These are phyloP conservation scores for Agrilus planipennis DNA, from an alignment of 1,140 invertebrate species.

Conservation along the genomic window DNA sequence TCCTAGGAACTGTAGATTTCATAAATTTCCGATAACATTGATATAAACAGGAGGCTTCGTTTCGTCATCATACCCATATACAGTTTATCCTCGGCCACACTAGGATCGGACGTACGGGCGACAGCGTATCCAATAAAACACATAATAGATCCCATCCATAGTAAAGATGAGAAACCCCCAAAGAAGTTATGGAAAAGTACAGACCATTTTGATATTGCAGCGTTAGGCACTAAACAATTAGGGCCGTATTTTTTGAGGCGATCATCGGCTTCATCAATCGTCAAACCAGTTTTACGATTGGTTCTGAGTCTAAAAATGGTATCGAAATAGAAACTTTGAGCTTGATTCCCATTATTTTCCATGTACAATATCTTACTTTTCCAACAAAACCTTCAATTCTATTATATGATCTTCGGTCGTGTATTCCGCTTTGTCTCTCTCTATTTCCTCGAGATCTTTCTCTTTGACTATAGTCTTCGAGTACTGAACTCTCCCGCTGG, in stretches of 20 bases:
- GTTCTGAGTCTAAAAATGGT: conserved; percentile 36
- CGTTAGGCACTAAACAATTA: conserved; percentile 45
- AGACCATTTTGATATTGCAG: conserved; percentile 12
- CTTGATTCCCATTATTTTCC: neutral
- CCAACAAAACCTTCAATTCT: conserved; percentile 45
- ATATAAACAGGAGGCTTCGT: too few species aligned
- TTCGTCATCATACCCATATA: conserved; percentile 8
- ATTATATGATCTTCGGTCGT: conserved; percentile 65
- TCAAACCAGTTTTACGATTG: conserved; percentile 43
- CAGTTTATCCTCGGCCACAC: conserved; percentile 5
- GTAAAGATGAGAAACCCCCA: conserved; percentile 57
- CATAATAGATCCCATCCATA: conserved; percentile 60
- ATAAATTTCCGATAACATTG: too few species aligned
- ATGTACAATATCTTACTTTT: conserved; percentile 8
- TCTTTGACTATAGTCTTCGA: conserved; percentile 4
- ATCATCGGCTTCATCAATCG: conserved; percentile 38
- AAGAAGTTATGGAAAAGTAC: conserved; percentile 35
- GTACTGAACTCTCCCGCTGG: too few species aligned
- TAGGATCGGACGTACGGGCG: conserved; percentile 6
- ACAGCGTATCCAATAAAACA: conserved; percentile 54
- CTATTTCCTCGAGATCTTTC: conserved; percentile 7
- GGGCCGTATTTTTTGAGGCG: conserved; percentile 49
- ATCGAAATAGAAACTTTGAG: conserved; percentile 18
- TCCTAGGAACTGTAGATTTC: too few species aligned
- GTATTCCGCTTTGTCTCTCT: conserved; percentile 53